Percentiles rank a stretch among this genome's conserved stretches.
These are phyloP conservation scores for Loripinus fragilis DNA, from an alignment of 2,888 invertebrate species.

Conservation along the genomic window DNA sequence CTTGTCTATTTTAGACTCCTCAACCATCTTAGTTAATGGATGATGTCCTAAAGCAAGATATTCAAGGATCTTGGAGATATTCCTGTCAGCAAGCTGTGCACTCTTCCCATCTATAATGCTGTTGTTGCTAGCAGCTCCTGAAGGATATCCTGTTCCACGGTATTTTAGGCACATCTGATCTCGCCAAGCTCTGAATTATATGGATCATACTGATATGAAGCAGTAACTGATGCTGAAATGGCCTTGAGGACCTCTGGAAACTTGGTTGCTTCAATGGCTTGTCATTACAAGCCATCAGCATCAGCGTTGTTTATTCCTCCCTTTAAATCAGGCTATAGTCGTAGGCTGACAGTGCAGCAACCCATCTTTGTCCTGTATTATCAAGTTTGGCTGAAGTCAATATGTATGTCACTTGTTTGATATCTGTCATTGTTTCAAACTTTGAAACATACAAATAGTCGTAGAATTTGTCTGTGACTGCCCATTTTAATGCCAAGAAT, in stretches of 20 bases:
- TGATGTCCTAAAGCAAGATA: not conserved
- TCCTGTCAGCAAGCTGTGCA: not conserved
- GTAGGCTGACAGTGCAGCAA: no score
- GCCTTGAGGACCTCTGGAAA: not conserved
- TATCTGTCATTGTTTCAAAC: no score
- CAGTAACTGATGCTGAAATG: not conserved
- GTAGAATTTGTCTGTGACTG: constrained; percentile 13
- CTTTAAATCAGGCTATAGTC: not conserved
- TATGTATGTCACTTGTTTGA: no score
- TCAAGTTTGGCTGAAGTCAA: no score
- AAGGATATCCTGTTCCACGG: not conserved
- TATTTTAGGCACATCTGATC: not conserved
- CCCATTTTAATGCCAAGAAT: constrained; percentile 14
- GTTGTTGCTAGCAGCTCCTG: not conserved
- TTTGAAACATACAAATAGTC: no score
- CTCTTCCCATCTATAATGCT: not conserved
- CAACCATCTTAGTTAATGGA: constrained; percentile 6
- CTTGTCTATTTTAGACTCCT: not conserved
- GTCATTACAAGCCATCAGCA: not conserved
- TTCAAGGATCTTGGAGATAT: not conserved
- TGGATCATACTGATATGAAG: not conserved
- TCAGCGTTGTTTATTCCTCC: constrained; percentile 4
- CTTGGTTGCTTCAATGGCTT: no score
- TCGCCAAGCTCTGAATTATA: not conserved
- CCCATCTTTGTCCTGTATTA: no score